Percentiles rank a stretch among this genome's conserved stretches.
These are phyloP conservation scores for Aselliscus stoliczkanus DNA, from an alignment of 2,797 vertebrate genomes.

Conservation along the genomic window DNA sequence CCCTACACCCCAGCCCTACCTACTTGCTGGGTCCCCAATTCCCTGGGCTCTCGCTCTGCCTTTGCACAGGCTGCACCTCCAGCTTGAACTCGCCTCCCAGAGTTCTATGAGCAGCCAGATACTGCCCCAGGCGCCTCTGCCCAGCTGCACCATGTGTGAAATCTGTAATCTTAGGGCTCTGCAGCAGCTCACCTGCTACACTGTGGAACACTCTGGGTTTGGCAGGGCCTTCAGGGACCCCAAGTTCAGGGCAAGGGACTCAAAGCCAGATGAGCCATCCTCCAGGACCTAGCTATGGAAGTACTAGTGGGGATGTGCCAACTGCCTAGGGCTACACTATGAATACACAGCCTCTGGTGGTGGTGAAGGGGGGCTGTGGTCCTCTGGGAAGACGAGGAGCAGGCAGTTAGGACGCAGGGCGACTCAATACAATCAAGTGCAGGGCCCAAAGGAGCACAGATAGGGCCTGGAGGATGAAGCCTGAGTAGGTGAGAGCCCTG, in stretches of 20 bases:
- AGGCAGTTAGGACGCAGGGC: neutral
- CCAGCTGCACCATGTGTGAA: neutral
- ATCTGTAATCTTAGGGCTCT: neutral
- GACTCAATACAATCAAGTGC: fast-evolving
- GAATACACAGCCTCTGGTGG: neutral
- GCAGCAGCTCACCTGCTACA: neutral
- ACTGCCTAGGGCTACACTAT: neutral
- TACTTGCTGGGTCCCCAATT: no score
- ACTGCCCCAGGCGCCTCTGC: neutral
- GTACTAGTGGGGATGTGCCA: neutral
- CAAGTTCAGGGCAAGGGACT: neutral
- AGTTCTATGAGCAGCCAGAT: neutral
- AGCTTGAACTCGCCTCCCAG: no score
- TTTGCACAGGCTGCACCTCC: neutral
- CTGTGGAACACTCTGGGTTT: fast-evolving
- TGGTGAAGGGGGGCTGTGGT: neutral
- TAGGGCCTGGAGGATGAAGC: neutral
- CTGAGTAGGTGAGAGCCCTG: neutral
- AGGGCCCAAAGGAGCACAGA: neutral
- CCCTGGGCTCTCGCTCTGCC: neutral
- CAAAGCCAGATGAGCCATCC: neutral
- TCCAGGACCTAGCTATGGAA: fast-evolving
- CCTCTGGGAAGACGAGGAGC: neutral
- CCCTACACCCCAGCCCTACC: neutral
- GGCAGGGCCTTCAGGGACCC: neutral